phyloP scores from a whole-genome alignment of 2,113 vertebrate species.

The Riparia riparia region DNA sequence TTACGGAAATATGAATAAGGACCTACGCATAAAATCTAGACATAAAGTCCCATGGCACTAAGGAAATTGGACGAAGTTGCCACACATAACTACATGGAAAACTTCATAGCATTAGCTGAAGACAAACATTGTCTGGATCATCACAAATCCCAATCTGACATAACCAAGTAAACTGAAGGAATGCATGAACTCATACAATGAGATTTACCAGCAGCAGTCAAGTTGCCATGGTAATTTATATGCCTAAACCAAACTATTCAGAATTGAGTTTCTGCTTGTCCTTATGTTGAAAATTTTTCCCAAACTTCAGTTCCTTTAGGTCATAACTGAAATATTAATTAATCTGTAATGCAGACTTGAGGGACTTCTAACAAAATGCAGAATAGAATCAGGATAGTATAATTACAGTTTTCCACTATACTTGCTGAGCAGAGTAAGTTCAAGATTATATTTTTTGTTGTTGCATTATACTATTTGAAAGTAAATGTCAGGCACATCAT shows the following conservation, averaged over 20 bases:
- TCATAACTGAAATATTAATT: constrained; percentile 45
- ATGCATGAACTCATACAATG: background rate
- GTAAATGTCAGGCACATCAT: constrained; percentile 68
- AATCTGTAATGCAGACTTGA: background rate
- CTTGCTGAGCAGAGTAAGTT: constrained; percentile 27
- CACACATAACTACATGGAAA: background rate
- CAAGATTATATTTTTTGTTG: constrained; percentile 58
- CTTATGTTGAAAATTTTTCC: background rate
- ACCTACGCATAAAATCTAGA: background rate
- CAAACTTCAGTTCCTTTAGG: background rate
- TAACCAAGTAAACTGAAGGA: background rate
- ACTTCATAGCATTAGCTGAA: background rate
- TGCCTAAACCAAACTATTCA: background rate
- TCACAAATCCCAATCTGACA: background rate
- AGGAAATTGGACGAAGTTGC: background rate
- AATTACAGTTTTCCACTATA: constrained; percentile 64
- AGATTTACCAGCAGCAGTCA: background rate
- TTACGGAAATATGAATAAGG: background rate
- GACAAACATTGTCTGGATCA: background rate
- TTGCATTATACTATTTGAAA: constrained; percentile 65
- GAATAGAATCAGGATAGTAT: background rate
- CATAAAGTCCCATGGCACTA: background rate
- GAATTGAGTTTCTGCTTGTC: background rate
- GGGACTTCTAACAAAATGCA: constrained; percentile 10
- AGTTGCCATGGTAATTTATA: background rate